Evolutionary conservation across 1,140 invertebrate species (phyloP).

Genomic region (Rhagoletis pomonella): DNA sequence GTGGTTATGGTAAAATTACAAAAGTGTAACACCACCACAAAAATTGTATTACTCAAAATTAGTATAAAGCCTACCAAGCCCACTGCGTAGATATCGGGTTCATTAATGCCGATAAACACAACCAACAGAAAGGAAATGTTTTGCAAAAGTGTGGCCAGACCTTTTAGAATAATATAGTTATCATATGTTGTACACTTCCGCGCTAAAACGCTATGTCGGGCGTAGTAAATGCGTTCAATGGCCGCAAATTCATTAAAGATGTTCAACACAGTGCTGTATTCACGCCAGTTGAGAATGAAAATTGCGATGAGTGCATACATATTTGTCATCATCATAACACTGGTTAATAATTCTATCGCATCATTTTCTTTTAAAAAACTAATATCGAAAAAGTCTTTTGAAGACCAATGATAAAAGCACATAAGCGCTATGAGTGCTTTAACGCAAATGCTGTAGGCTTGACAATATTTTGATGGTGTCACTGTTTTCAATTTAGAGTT

Average conservation of each 20-base stretch:
- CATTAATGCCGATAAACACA: too few species aligned
- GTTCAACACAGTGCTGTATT: background rate
- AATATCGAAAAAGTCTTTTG: background rate
- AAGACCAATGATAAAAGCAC: background rate
- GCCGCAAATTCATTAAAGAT: background rate
- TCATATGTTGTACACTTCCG: background rate
- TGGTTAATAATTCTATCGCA: background rate
- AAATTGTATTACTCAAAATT: background rate
- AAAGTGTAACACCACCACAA: background rate
- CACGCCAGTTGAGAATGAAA: background rate
- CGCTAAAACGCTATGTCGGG: background rate
- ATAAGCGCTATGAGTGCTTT: background rate
- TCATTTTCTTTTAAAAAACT: background rate
- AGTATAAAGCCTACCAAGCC: background rate
- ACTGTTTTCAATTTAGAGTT: background rate
- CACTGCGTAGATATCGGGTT: too few species aligned
- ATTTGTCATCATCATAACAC: background rate
- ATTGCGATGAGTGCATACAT: background rate
- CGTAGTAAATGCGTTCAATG: background rate
- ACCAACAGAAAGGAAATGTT: background rate
- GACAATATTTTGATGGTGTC: background rate
- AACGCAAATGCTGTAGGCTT: background rate
- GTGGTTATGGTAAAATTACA: constrained; percentile 12
- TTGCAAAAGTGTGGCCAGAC: background rate
- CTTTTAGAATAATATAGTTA: background rate